Base-by-base conservation (phyloP, 2,113 vertebrate species). In the Mandrillus leucophaeus region DNA sequence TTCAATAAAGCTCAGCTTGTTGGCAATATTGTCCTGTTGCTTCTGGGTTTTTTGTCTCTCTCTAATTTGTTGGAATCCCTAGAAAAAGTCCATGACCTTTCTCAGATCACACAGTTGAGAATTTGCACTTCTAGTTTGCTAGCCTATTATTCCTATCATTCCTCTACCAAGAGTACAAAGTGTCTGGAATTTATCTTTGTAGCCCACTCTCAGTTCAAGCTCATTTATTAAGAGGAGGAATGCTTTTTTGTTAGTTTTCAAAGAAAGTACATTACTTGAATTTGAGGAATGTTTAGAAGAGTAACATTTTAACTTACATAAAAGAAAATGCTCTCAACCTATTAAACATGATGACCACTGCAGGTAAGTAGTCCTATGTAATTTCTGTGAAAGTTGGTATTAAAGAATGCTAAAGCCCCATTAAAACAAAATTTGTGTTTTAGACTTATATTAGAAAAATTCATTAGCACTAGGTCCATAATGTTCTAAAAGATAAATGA, bases 31-130 rank as follows among this genome's bases (percentile, higher is more conserved):
- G 86, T 95, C 66, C 75, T 93, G 22, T 87, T 90, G 81, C 38
- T 73, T 92, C 88, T 32, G 20, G 18, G 38, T 61, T 75, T 85
- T 50, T 23, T 0, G 14, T 64, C 27, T 48, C 59, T 78, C 76
- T 84, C 89, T 83, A 73, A 87, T 82, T 96, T 84, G 61, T 80
- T 93, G 48, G 83, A 83, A 93, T 83, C 30, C 59, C 32, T 64
- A 87, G 75, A 75, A 95, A 95, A 95, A 90, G 27, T 35, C 86
- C 32, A 48, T 70, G 93, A 91, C 79, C 70, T 88, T 95, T 96
- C 35, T 70, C 85, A 91, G 92, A 70, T 78, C 78, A 82, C 50
- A 89, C 68, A 94, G 48, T 88, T 83, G 95, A 92, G 38, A 83
- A 86, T 91, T 76, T 87, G 64, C 68, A 50, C 81, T 84, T 78